Evolutionary conservation across 1,140 invertebrate species (phyloP).

Genomic region (Nymphalis io): DNA sequence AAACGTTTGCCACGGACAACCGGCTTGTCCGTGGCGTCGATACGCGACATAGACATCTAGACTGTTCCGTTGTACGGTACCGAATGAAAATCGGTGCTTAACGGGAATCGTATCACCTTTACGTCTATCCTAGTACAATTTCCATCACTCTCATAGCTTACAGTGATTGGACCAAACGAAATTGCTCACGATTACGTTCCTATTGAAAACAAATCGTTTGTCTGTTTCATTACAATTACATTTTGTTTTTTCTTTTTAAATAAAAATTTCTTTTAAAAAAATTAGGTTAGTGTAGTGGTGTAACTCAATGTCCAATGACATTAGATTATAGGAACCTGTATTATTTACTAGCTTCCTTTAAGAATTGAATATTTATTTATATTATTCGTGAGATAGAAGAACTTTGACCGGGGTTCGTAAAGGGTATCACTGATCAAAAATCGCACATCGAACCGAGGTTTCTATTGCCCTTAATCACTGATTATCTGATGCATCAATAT

Average conservation of each 20-base stretch:
- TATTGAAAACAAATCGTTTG: neutral
- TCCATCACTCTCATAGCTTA: conserved; percentile 14
- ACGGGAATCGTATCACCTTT: conserved; percentile 45
- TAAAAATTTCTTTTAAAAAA: no score
- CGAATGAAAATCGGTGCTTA: conserved; percentile 45
- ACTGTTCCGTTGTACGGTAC: conserved; percentile 54
- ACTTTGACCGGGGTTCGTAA: conserved; percentile 59
- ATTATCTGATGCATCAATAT: conserved; percentile 53
- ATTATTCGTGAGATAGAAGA: conserved; percentile 61
- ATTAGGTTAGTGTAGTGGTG: no score
- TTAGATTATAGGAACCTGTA: no score
- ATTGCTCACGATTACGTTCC: conserved; percentile 14
- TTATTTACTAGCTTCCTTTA: no score
- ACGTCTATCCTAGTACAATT: conserved; percentile 20
- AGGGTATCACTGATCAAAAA: conserved; percentile 64
- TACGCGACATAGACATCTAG: conserved; percentile 52
- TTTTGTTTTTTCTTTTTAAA: neutral
- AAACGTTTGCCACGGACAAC: conserved; percentile 73
- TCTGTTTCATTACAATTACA: neutral
- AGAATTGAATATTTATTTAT: no score
- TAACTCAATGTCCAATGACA: no score
- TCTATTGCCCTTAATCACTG: conserved; percentile 66
- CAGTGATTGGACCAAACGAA: conserved; percentile 7
- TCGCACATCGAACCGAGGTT: conserved; percentile 59
- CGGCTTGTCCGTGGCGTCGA: conserved; percentile 49